Conservation (phyloP, 1,140 invertebrate species). For the Brachionus asplanchnoidis region DNA sequence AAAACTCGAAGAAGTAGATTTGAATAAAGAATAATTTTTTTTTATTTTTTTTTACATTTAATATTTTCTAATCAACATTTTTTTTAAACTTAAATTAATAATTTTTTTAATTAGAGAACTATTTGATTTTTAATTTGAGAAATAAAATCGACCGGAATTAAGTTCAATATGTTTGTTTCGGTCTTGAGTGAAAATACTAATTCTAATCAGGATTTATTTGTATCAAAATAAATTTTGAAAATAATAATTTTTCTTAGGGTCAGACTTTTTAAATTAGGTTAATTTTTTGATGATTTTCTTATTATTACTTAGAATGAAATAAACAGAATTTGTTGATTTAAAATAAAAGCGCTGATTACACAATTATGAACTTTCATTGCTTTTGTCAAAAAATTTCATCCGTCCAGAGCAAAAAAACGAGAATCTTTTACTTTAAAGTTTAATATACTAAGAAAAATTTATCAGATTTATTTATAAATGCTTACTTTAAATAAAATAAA, state of each 20-base stretch:
- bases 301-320: background rate
- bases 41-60: background rate
- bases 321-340: background rate
- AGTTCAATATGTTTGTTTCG: background rate
- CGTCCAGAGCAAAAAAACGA: too few species aligned
- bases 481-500: too few species aligned
- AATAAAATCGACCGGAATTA: background rate
- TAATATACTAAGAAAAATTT: background rate
- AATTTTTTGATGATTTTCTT: background rate
- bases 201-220: background rate
- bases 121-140: background rate
- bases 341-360: background rate
- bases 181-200: background rate
- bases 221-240: background rate
- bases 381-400: too few species aligned
- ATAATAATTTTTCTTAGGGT: background rate
- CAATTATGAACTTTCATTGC: background rate
- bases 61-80: background rate
- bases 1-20: conserved; percentile 25
- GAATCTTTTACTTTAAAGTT: background rate
- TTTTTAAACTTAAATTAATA: background rate
- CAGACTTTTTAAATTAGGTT: background rate
- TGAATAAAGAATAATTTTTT: background rate
- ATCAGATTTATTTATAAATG: too few species aligned
- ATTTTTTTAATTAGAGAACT: background rate